Conservation (phyloP, 2,888 invertebrate genomes). For the Scaptomyza caliginosa region DNA sequence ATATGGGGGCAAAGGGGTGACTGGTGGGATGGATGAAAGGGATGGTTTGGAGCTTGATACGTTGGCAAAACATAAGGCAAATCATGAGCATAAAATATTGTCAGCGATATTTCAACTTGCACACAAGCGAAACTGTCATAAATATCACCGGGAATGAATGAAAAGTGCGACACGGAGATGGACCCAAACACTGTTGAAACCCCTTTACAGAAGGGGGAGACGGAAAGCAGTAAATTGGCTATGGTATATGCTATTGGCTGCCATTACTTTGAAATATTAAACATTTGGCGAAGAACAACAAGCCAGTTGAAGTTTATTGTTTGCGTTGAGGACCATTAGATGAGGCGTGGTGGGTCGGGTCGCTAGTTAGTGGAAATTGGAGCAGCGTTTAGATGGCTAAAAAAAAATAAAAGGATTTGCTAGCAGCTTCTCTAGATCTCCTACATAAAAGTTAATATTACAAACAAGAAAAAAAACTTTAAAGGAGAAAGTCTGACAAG, state of each 20-base stretch:
- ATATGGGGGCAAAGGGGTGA: conserved; percentile 4
- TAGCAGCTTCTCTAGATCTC: not conserved
- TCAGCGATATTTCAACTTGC: conserved; percentile 78
- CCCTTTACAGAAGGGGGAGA: not conserved
- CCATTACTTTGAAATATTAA: conserved; percentile 76
- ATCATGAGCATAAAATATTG: conserved; percentile 78
- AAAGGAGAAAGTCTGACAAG: too few relatives aligned
- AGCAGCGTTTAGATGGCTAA: too few relatives aligned
- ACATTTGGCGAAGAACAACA: conserved; percentile 72
- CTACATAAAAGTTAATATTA: too few relatives aligned
- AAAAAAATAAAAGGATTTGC: conserved; percentile 47
- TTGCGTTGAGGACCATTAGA: conserved; percentile 37
- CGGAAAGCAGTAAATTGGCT: conserved; percentile 40
- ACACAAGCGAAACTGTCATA: conserved; percentile 79
- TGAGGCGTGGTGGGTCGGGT: not conserved
- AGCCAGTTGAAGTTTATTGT: conserved; percentile 71
- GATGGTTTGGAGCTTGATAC: conserved; percentile 21
- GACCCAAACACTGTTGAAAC: not conserved
- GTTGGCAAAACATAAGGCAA: conserved; percentile 78
- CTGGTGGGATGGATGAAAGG: not conserved
- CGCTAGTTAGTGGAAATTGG: conserved; percentile 52
- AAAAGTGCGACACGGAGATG: not conserved
- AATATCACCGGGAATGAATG: conserved; percentile 61
- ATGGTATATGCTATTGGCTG: conserved; percentile 60
- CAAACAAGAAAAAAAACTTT: too few relatives aligned